A percentile compares a stretch with the other conserved stretches of the same genome.
phyloP scores from a whole-genome alignment of 2,797 vertebrate species.

The Lepilemur septentrionalis region DNA sequence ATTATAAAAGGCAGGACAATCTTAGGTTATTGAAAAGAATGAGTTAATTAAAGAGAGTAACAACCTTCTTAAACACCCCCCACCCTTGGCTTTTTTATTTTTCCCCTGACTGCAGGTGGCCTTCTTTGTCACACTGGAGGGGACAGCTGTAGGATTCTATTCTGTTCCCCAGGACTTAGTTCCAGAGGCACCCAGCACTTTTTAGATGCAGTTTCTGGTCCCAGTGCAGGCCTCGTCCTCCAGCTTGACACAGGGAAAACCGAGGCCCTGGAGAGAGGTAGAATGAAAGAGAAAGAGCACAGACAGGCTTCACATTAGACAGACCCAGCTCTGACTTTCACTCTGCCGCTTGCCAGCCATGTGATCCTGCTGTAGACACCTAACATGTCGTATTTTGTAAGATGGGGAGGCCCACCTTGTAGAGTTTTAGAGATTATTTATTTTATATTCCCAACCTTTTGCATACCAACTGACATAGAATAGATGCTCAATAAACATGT shows the following conservation, averaged over 20 bases:
- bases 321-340: not conserved
- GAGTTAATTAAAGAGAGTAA: constrained; percentile 64
- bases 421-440: not conserved
- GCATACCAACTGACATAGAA: not conserved
- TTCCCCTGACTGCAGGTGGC: constrained; percentile 47
- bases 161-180: not conserved
- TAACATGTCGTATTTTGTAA: not conserved
- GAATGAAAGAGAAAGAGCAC: not conserved
- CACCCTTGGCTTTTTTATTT: not conserved
- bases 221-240: not conserved
- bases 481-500: not conserved
- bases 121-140: constrained; percentile 30
- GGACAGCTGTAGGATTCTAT: not conserved
- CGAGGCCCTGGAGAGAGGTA: not conserved
- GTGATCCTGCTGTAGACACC: not conserved
- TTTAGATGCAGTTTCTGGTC: not conserved
- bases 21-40: constrained; percentile 44
- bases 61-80: not conserved
- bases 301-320: not conserved
- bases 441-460: not conserved
- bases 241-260: not conserved
- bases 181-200: not conserved
- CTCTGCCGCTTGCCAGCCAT: not conserved
- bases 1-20: constrained; percentile 27
- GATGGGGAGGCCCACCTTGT: not conserved